These are phyloP conservation scores for Burhinus bistriatus DNA, from an alignment of 2,113 vertebrate genomes.

Conservation along the genomic window DNA sequence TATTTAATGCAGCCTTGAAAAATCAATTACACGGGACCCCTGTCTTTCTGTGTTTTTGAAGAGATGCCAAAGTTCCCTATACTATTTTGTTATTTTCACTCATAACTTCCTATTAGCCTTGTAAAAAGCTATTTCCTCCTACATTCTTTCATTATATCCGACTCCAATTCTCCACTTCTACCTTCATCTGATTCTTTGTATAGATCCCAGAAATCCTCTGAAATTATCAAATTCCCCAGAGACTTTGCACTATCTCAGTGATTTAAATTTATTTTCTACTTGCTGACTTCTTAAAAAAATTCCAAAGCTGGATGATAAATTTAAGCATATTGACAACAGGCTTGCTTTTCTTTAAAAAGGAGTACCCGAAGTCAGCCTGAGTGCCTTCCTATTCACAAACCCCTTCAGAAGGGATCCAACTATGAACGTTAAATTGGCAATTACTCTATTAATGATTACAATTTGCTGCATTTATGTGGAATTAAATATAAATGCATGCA, in stretches of 20 bases:
- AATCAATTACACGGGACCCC: neutral
- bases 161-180: neutral
- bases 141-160: neutral
- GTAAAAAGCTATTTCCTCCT: neutral
- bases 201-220: neutral
- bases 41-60: neutral
- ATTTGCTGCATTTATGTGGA: neutral
- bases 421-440: neutral
- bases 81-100: neutral
- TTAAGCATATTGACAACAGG: neutral
- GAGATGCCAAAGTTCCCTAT: neutral
- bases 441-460: neutral
- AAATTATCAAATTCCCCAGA: neutral
- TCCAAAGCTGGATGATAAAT: neutral
- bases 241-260: neutral
- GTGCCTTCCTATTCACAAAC: neutral
- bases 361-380: neutral
- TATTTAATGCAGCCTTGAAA: neutral
- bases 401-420: neutral
- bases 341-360: neutral
- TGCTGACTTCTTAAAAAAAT: neutral
- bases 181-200: neutral
- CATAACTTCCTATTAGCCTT: neutral
- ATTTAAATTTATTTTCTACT: neutral
- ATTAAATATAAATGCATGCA: neutral